A percentile compares a stretch with the other conserved stretches of the same genome.
These are phyloP conservation scores for Eupithecia centaureata DNA, from an alignment of 2,888 invertebrate genomes.

Conservation along the genomic window DNA sequence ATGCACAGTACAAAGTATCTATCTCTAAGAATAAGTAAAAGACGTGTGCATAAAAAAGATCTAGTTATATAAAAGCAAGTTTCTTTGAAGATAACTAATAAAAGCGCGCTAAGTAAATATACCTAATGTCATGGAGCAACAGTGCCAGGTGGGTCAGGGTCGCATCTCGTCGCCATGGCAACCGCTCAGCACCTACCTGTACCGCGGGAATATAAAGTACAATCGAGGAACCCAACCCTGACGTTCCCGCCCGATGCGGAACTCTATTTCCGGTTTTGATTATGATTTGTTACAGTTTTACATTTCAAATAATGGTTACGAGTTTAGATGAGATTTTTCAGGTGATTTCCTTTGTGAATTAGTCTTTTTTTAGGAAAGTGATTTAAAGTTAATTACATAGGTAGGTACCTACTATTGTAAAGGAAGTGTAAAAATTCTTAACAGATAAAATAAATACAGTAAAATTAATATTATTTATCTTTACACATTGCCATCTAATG, in stretches of 20 bases:
- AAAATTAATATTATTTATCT: too few species aligned
- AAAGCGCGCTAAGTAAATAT: neutral
- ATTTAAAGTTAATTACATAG: too few species aligned
- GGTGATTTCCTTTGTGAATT: too few species aligned
- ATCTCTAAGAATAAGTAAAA: too few species aligned
- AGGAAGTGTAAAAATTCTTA: too few species aligned
- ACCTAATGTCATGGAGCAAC: neutral
- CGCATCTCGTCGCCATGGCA: constrained; percentile 45
- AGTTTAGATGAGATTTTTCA: too few species aligned
- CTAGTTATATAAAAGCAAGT: neutral
- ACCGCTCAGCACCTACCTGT: constrained; percentile 32
- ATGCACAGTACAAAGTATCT: too few species aligned
- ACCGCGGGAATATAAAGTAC: neutral
- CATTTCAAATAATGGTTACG: neutral
- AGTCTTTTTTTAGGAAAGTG: too few species aligned
- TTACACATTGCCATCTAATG: too few species aligned
- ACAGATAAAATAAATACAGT: too few species aligned
- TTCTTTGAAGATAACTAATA: neutral
- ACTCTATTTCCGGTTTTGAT: neutral
- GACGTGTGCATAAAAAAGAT: too few species aligned
- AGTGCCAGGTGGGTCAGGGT: constrained; percentile 11
- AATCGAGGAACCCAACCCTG: neutral
- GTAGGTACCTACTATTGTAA: too few species aligned
- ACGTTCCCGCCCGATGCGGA: neutral
- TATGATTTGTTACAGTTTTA: neutral